Evolutionary conservation across 2,797 vertebrate genomes (phyloP), one percentile per base, ranked within the genome.

Genomic region (Hippoglossus hippoglossus): DNA sequence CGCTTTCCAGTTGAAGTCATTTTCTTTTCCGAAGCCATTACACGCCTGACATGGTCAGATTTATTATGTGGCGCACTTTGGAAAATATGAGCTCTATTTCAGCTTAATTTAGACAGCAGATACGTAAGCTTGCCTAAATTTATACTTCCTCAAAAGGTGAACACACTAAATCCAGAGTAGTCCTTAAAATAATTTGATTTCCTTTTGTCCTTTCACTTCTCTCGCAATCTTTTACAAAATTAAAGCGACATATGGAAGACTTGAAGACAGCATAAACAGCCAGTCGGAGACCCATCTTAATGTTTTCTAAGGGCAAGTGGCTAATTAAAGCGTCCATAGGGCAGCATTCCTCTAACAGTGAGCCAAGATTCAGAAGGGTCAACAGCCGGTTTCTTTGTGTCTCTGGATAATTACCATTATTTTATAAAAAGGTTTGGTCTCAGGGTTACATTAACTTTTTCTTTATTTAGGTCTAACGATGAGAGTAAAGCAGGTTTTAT

Each of bases 1-100:
- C 13, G 8, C 63, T 83, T 80, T 66, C 63, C 69, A 73, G 55
- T 63, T 75, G 49, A 31, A 67, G 41, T 57, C 71, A 44, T 75
- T 67, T 74, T 79, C 77, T 77, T 56, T 82, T 87, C 80, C 65
- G 59, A 64, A 72, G 64, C 69, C 71, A 81, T 88, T 77, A 71
- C 59, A 64, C 47, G 55, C 46, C 63, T 76, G 78, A 80, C 67
- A 53, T 26, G 63, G 34, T 75, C 69, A 71, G 76, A 81, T 81
- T 58, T 80, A 84, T 80, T 60, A 77, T 19, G 50, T 41, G 63
- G 69, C 8, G 24, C 41, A 84, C 67, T 67, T 63, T 79, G 73
- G 71, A 77, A 90, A 87, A 84, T 81, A 69, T 82, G 74, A 79
- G 82, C 77, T 67, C 79, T 80, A 67, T 87, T 89, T 89, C 63